A percentile compares a stretch with the other conserved stretches of the same genome.
Evolutionary conservation across 2,888 invertebrate genomes (phyloP).

Genomic region (Eurois occulta): DNA sequence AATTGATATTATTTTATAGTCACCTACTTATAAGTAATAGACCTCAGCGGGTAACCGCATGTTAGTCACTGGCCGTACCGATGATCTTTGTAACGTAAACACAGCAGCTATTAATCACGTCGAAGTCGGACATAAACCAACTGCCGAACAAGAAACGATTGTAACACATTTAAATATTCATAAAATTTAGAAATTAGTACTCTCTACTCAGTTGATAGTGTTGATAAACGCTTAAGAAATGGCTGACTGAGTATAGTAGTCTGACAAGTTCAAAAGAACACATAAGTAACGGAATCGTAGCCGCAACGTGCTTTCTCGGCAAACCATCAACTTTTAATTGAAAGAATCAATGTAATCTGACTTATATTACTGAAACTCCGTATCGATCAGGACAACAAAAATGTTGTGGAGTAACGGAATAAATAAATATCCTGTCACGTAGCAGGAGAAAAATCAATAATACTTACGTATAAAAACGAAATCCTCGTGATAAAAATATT

Average conservation of each 20-base stretch:
- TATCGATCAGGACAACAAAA: slow-evolving; percentile 22
- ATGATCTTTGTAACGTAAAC: slow-evolving; percentile 65
- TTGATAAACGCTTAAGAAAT: slow-evolving; percentile 62
- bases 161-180: slow-evolving; percentile 53
- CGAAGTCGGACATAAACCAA: slow-evolving; percentile 45
- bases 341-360: slow-evolving; percentile 31
- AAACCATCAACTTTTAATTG: slow-evolving; percentile 66
- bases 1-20: slow-evolving; percentile 63
- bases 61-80: slow-evolving; percentile 65
- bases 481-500: slow-evolving; percentile 70
- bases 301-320: slow-evolving; percentile 79
- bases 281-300: slow-evolving; percentile 83
- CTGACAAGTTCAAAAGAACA: slow-evolving; percentile 84
- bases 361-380: not conserved
- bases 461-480: slow-evolving; percentile 77
- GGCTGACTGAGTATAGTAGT: slow-evolving; percentile 71
- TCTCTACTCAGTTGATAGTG: slow-evolving; percentile 46
- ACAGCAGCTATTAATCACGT: slow-evolving; percentile 57
- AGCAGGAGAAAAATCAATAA: slow-evolving; percentile 75
- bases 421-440: slow-evolving; percentile 61
- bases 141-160: slow-evolving; percentile 40
- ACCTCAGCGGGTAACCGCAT: slow-evolving; percentile 69
- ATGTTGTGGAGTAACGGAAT: slow-evolving; percentile 35
- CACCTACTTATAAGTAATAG: slow-evolving; percentile 65
- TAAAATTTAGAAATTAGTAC: slow-evolving; percentile 57